Conservation (phyloP, 2,888 invertebrate genomes). For the Pemphredon lugubris region DNA sequence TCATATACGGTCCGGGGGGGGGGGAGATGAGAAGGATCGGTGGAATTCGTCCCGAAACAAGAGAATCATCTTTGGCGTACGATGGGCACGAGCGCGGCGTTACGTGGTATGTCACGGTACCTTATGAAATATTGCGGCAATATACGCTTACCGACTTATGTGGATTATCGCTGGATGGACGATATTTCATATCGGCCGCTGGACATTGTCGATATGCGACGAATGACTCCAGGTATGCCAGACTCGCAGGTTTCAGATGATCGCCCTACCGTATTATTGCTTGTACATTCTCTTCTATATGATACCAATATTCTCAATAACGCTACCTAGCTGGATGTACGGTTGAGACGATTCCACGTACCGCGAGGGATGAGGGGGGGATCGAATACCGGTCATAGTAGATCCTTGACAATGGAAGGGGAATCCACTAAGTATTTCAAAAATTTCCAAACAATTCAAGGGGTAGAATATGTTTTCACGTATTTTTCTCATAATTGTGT, state of each 20-base stretch:
- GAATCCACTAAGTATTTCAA: neutral
- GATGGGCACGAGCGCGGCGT: constrained; percentile 61
- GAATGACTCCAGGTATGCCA: constrained; percentile 78
- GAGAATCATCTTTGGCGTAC: constrained; percentile 37
- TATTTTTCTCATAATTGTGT: no score
- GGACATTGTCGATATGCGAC: constrained; percentile 80
- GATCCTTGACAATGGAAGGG: constrained; percentile 14
- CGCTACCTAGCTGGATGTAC: constrained; percentile 42
- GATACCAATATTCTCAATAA: constrained; percentile 73
- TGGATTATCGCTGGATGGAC: constrained; percentile 75
- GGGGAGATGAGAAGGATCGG: constrained; percentile 49
- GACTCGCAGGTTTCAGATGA: constrained; percentile 73
- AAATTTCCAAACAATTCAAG: constrained; percentile 45
- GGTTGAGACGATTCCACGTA: constrained; percentile 11
- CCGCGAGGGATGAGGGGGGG: constrained; percentile 4
- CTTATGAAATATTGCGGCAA: constrained; percentile 77
- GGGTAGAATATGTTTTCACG: no score
- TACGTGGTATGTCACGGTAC: constrained; percentile 73
- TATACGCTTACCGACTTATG: constrained; percentile 76
- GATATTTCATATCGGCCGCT: constrained; percentile 79
- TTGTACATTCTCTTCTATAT: constrained; percentile 65
- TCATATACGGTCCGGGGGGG: constrained; percentile 53
- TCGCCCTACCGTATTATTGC: constrained; percentile 73
- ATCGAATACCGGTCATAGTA: constrained; percentile 35
- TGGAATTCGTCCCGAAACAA: constrained; percentile 59